Evolutionary conservation across 1,140 invertebrate genomes (phyloP), one percentile per base, ranked within the genome.

Genomic region (Philotrypesis tridentata): DNA sequence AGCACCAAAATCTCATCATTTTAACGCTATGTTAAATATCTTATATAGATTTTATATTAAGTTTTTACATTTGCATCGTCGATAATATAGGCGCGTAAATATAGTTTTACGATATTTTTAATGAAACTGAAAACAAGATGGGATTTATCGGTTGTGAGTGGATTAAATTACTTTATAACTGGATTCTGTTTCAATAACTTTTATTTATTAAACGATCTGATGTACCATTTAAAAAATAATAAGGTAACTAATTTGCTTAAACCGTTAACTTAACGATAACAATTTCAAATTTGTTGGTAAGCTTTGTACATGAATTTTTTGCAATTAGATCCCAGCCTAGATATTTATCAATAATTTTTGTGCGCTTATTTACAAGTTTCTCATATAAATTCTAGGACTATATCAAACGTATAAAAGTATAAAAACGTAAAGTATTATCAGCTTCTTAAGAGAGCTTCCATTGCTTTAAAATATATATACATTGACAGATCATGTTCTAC

Each of bases 121-220:
- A n/a, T n/a, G n/a, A 25, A 61, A 61, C n/a, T 61, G n/a, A n/a
- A 21, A 8, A 25, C 17, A 1, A n/a, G 9, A 25, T 5, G 11
- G n/a, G 21, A 17, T 4, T 61, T 8, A 61, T 4, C 23, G 60
- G 23, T 21, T 23, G 23, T 27, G 12, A 6, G 9, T 27, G 23
- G 1, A 25, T 27, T 27, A 29, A 65, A 12, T 55, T 21, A 21
- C n/a, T 55, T 55, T n/a, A 55, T 4, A 29, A 6, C 23, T 65
- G 61, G n/a, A 23, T 29, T 65, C 80, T 84, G 70, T 43, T 74
- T 37, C 27, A 79, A 79, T 84, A 78, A 80, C 65, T 75, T 80
- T 81, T 81, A 75, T 75, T 81, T 12, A 48, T 81, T 67, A 77
- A 83, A 85, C 65, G 37, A 78, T 27, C 31, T 73, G 73, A n/a